Evolutionary conservation across 1,140 invertebrate genomes (phyloP), one percentile per base, ranked within the genome.

Genomic region (Pseudachorutes palmiensis): DNA sequence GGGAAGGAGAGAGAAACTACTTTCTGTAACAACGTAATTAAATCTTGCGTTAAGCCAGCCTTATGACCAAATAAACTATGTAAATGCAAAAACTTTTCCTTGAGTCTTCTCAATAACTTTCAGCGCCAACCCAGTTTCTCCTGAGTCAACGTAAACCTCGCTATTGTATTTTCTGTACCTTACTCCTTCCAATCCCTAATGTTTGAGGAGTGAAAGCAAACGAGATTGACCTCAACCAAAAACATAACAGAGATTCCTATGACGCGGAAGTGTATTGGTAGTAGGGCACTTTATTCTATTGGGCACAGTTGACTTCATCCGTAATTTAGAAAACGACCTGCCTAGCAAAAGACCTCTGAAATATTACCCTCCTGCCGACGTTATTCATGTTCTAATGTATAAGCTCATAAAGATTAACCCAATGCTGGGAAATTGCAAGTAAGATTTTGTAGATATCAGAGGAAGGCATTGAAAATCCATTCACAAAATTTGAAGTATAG

Each of bases 1-100:
- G 36, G 36, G 14, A 22, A 55, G 5, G 24, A 19, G 12, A 14
- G 12, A 24, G 24, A 55, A 26, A 5, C 24, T 55, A 5, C 51
- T 55, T 26, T 55, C 14, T 24, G 51, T 70, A 70, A 66, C 41
- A 66, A 32, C 61, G 57, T 63, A 64, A 70, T 70, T 70, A 70
- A 70, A 70, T 70, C 48, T 62, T 64, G 68, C 65, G 68, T 64
- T 70, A 70, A 70, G 68, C 64, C 64, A 58, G 62, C 68, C 55
- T 70, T 70, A 70, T 60, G 68, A 66, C 61, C 64, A 70, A 70
- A 66, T 70, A 70, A 70, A 70, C 68, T 48, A 59, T 70, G 62
- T 66, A 66, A 66, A 70, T 60, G 51, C 63, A 63, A 62, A 70
- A 70, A 66, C 59, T 70, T 70, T 64, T 48, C 66, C 33, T 41